phyloP scores from a whole-genome alignment of 2,888 invertebrate species.

The Sialis fuliginosa region DNA sequence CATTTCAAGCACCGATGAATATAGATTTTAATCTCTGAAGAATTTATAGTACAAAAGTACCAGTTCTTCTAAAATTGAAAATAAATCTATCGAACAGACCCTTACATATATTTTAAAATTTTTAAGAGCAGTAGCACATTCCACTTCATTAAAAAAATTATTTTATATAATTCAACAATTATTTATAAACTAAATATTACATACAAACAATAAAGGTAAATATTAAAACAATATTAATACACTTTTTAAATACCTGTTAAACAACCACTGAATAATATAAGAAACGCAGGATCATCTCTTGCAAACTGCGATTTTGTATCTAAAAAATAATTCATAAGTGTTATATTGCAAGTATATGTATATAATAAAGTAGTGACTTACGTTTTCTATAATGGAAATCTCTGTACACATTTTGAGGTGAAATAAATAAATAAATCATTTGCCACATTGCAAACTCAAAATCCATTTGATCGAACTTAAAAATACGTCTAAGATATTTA shows the following conservation, averaged over 20 bases:
- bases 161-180: too few relatives aligned
- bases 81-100: background rate
- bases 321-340: slow-evolving; percentile 26
- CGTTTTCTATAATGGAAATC: slow-evolving; percentile 97
- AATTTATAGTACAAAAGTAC: too few relatives aligned
- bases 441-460: slow-evolving; percentile 99
- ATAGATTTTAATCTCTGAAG: too few relatives aligned
- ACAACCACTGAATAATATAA: slow-evolving; percentile 77
- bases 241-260: slow-evolving; percentile 45
- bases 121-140: too few relatives aligned
- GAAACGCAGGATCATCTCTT: slow-evolving; percentile 95
- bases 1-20: too few relatives aligned
- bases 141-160: too few relatives aligned
- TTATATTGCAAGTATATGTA: slow-evolving; percentile 1
- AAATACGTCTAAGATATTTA: slow-evolving; percentile 66
- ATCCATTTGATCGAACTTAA: slow-evolving; percentile 95
- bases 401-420: slow-evolving; percentile 93
- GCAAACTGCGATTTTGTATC: slow-evolving; percentile 98
- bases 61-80: background rate
- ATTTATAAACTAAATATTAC: too few relatives aligned
- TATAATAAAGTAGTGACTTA: slow-evolving; percentile 29
- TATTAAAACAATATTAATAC: too few relatives aligned
- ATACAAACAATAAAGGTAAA: too few relatives aligned
- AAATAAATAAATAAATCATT: slow-evolving; percentile 85
- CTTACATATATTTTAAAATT: background rate